Evolutionary conservation across 2,113 vertebrate genomes (phyloP).

Genomic region (Miniopterus natalensis): DNA sequence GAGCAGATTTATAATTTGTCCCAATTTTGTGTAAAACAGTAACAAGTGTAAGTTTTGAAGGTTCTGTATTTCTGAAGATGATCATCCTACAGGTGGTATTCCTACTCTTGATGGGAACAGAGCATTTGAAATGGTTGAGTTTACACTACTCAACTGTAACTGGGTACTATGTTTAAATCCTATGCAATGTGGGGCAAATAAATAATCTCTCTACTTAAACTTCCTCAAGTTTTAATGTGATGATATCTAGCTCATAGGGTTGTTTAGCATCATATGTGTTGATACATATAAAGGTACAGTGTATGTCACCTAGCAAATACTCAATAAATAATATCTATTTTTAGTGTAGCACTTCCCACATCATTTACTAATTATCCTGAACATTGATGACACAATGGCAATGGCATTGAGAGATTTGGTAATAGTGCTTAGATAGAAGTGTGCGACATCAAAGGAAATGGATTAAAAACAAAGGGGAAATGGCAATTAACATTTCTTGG

Average conservation of each 20-base stretch:
- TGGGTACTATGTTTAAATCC: not conserved
- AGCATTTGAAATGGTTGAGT: slow-evolving; percentile 11
- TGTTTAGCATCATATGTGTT: not conserved
- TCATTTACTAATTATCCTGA: slow-evolving; percentile 6
- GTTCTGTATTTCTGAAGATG: not conserved
- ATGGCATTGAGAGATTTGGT: slow-evolving; percentile 44
- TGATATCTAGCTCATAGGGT: not conserved
- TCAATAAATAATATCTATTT: slow-evolving; percentile 3
- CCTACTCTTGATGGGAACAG: not conserved
- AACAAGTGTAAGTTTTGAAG: slow-evolving; percentile 28
- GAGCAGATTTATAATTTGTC: not conserved
- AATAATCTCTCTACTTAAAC: slow-evolving; percentile 4
- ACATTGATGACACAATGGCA: not conserved
- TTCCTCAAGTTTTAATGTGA: slow-evolving; percentile 6
- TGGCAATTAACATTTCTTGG: not conserved
- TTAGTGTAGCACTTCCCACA: not conserved
- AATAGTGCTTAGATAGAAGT: not conserved
- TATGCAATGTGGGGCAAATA: not conserved
- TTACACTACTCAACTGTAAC: not conserved
- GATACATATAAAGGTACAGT: not conserved
- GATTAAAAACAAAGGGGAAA: slow-evolving; percentile 49
- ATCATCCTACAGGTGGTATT: not conserved
- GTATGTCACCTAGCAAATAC: not conserved
- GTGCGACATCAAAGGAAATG: not conserved
- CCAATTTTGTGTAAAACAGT: slow-evolving; percentile 2